Conservation (phyloP, 2,888 invertebrate genomes). For the Dryomyza anilis region DNA sequence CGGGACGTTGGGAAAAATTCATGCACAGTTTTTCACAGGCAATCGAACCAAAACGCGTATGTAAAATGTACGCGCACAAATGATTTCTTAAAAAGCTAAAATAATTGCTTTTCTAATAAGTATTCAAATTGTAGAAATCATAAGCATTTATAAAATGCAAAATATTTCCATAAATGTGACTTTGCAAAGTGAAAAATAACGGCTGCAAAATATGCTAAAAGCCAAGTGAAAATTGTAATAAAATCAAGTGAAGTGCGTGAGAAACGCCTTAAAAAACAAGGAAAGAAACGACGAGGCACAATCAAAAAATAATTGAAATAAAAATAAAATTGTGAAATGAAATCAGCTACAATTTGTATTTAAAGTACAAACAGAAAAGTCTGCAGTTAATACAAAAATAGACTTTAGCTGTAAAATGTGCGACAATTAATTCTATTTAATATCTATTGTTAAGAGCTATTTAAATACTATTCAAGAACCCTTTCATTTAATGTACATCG, state of each 20-base stretch:
- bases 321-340: background rate
- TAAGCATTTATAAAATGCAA: background rate
- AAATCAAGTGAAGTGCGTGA: background rate
- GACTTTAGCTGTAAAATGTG: too few species aligned
- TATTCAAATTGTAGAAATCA: background rate
- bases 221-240: background rate
- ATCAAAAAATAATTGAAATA: background rate
- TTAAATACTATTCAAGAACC: too few species aligned
- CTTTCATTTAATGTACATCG: too few species aligned
- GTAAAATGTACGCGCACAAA: constrained; percentile 22
- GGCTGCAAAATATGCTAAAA: background rate
- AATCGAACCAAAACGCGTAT: constrained; percentile 8
- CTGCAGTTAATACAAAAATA: too few species aligned
- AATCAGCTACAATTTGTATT: too few species aligned
- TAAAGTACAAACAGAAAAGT: too few species aligned
- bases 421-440: too few species aligned
- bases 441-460: too few species aligned
- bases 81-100: background rate
- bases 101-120: too few species aligned
- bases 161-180: background rate
- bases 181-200: background rate
- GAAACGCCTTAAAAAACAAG: constrained; percentile 24
- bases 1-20: constrained; percentile 15
- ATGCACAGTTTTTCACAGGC: constrained; percentile 16
- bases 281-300: background rate